Evolutionary conservation across 1,140 invertebrate genomes (phyloP), one percentile per base, ranked within the genome.

Genomic region (Trichomalopsis sarcophagae): DNA sequence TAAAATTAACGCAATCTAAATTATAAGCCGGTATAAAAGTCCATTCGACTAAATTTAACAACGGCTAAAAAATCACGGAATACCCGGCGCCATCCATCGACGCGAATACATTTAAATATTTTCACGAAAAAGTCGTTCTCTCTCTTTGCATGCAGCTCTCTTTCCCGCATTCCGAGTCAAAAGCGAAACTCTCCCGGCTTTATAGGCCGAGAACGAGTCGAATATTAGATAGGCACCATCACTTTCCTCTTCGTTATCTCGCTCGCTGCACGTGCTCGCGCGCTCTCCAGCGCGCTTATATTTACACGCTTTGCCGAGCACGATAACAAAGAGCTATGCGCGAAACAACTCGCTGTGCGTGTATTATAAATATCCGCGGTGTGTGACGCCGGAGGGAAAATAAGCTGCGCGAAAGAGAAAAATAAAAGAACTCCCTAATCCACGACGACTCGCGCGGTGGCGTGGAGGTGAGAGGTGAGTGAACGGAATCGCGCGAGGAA

Each of bases 171-270:
- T 62, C 55, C 17, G 1, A 62, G 55, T 17, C 55, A 62, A 62
- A 62, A 62, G 21, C 55, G 55, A 62, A n/a, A 62, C 55, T 62
- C 55, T n/a, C 55, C 1, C 55, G 2, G 5, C 17, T 62, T 62
- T 62, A 62, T 62, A 62, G 21, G 55, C 4, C 55, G 21, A n/a
- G 55, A 21, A 62, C 55, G 55, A 30, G 27, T 27, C 30, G 68
- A 71, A 47, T 33, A 76, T 76, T 21, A 44, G 74, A 76, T 40
- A n/a, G 23, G 4, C 36, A 17, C 40, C 36, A 40, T 76, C 74
- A 76, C 74, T 76, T 76, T 76, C 74, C 7, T 76, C 40, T 0
- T 76, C 74, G 74, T 76, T 76, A 76, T 76, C 74, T 76, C 10
- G 27, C 27, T 4, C 55, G 6, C 55, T 62, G 55, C 55, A 62